phyloP scores from a whole-genome alignment of 1,140 invertebrate genomes.

The Atta colombica region DNA sequence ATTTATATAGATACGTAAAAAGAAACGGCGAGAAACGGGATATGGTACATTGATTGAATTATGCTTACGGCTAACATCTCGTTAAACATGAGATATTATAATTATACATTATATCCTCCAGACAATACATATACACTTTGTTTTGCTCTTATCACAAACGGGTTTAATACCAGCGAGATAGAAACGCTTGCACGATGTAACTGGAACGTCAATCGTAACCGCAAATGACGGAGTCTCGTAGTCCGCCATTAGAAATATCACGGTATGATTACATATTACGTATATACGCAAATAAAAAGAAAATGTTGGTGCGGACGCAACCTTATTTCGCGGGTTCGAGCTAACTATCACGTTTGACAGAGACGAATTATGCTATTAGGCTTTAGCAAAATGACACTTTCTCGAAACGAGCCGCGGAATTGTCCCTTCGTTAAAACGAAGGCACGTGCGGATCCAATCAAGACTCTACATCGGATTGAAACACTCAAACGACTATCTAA shows the following conservation, averaged over 20 bases:
- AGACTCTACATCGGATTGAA: not conserved
- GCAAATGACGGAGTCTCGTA: constrained; percentile 52
- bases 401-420: constrained; percentile 23
- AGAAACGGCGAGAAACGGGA: not conserved
- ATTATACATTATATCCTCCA: constrained; percentile 32
- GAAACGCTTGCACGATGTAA: constrained; percentile 54
- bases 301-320: constrained; percentile 40
- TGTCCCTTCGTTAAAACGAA: constrained; percentile 13
- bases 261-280: constrained; percentile 28
- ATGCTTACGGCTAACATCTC: constrained; percentile 27
- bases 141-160: constrained; percentile 52
- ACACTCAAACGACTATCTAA: not conserved
- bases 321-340: constrained; percentile 39
- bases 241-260: constrained; percentile 55
- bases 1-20: not conserved
- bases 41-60: constrained; percentile 21
- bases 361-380: constrained; percentile 46
- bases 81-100: constrained; percentile 43
- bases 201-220: constrained; percentile 57
- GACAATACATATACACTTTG: constrained; percentile 29
- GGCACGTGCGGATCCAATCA: constrained; percentile 14
- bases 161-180: constrained; percentile 35
- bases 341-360: constrained; percentile 29
- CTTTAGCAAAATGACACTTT: constrained; percentile 56
- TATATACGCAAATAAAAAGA: constrained; percentile 23